Conservation (phyloP, 1,140 invertebrate species). For the Nylanderia fulva region DNA sequence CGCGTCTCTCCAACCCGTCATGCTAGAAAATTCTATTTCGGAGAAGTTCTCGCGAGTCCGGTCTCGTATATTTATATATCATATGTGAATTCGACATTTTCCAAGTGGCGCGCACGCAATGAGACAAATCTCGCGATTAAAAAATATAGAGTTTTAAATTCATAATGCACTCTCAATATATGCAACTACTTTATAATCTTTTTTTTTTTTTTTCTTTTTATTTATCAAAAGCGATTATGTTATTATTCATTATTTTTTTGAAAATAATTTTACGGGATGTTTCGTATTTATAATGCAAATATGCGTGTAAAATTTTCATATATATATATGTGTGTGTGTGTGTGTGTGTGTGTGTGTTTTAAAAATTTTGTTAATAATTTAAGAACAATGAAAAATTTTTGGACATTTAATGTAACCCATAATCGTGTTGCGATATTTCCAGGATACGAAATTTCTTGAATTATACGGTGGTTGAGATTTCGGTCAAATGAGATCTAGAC, state of each 20-base stretch:
- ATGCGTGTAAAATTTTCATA: no score
- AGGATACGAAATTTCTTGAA: conserved; percentile 12
- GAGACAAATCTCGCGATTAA: conserved; percentile 21
- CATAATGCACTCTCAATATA: neutral
- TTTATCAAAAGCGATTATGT: neutral
- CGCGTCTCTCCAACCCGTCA: conserved; percentile 35
- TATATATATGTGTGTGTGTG: neutral
- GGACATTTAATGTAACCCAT: neutral
- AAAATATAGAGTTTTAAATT: conserved; percentile 7
- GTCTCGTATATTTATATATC: conserved; percentile 39
- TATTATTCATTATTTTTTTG: neutral
- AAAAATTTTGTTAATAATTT: neutral
- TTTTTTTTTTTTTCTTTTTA: neutral
- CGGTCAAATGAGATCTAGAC: neutral
- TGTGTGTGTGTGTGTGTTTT: no score
- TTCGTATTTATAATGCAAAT: no score
- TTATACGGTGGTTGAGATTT: neutral
- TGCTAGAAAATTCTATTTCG: conserved; percentile 57
- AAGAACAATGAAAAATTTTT: neutral
- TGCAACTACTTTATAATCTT: neutral
- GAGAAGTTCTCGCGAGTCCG: conserved; percentile 12
- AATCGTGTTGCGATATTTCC: neutral
- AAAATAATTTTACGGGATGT: neutral
- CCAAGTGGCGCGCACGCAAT: neutral
- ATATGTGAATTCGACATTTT: conserved; percentile 52